Base-by-base conservation (phyloP, 2,797 vertebrate species). In the Diplodus sargus region DNA sequence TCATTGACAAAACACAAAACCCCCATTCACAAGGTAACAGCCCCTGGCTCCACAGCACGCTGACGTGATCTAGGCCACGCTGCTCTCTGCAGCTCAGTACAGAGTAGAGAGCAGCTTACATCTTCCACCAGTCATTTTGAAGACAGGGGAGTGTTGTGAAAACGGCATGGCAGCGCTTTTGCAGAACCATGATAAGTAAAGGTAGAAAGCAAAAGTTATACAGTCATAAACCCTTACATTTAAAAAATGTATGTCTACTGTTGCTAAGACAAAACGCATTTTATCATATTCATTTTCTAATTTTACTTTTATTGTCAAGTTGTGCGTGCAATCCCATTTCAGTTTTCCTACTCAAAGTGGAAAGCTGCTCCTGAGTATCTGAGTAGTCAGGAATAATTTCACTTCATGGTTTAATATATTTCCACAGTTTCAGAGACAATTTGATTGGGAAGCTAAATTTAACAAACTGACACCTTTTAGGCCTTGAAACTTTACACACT, bases 41-140 rank as follows among this genome's bases (percentile, higher is more conserved):
- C 69, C 67, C 10, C 74, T 52, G 66, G 82, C 78, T 84, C 30
- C 64, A 60, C 54, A 60, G 59, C 65, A 76, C 63, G 45, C 58
- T 77, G 66, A 81, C 70, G 72, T 59, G 87, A 91, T 86, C 76
- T 85, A 86, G 86, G 90, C 85, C 85, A 92, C n/a, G 58, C 74
- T 87, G 75, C 81, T 78, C 74, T 86, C 81, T 74, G 81, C 62
- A 83, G 84, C 62, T 76, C 63, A 67, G 70, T 60, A 70, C 61
- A 78, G 59, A 84, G 61, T 72, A 39, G 53, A 76, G 70, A 70
- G 63, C 45, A 59, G 59, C 83, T 83, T 66, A 69, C 67, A 85
- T 85, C 77, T 78, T 67, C 80, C 79, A 71, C 75, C 77, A 86
- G 76, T 65, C 60, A 11, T 76, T 66, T 62, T 70, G 85, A 80